Conservation (phyloP, 2,797 vertebrate genomes). For the Eidolon dupreanum region DNA sequence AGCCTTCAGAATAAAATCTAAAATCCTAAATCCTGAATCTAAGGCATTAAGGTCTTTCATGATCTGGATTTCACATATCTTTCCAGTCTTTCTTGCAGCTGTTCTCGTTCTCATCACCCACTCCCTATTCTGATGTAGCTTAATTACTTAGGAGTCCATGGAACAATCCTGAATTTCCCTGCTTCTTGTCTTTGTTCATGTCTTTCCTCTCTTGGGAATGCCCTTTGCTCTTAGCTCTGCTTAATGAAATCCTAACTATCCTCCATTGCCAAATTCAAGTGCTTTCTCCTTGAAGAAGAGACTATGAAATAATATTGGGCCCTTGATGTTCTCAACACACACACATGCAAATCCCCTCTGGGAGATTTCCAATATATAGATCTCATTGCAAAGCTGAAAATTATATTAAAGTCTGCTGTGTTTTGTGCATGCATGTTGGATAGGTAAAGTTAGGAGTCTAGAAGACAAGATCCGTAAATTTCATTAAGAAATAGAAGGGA, state of each 20-base stretch:
- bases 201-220: not conserved
- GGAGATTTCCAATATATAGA: not conserved
- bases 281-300: not conserved
- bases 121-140: not conserved
- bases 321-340: not conserved
- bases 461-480: not conserved
- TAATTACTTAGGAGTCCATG: not conserved
- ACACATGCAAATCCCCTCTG: not conserved
- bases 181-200: not conserved
- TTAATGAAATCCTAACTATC: not conserved
- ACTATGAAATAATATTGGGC: not conserved
- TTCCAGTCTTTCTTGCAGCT: not conserved
- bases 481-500: not conserved
- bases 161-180: not conserved
- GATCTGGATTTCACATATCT: not conserved
- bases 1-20: constrained; percentile 1
- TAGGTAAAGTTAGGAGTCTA: not conserved
- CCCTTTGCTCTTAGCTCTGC: not conserved
- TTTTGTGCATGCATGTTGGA: not conserved
- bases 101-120: not conserved
- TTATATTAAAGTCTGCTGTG: not conserved
- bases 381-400: not conserved
- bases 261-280: not conserved
- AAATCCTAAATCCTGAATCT: not conserved
- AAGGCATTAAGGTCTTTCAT: not conserved